Conservation (phyloP, 1,140 invertebrate genomes). For the Drosophila azteca region DNA sequence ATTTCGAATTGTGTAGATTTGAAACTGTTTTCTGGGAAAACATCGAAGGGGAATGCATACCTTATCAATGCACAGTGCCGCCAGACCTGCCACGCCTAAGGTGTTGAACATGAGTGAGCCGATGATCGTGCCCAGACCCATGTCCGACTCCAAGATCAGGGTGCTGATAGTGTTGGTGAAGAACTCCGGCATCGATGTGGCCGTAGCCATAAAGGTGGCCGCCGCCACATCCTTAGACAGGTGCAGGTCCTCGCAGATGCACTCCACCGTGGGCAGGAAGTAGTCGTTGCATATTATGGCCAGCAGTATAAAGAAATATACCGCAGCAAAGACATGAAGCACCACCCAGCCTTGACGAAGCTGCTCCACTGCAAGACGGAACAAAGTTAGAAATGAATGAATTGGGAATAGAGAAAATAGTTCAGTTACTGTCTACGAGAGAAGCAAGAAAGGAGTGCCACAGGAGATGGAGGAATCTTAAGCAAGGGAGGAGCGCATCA, state of each 20-base stretch:
- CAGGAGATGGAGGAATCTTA: too few species aligned
- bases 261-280: conserved; percentile 92
- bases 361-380: conserved; percentile 84
- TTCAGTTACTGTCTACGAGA: too few species aligned
- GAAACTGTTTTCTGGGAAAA: too few species aligned
- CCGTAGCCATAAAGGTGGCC: conserved; percentile 96
- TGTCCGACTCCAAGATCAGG: conserved; percentile 90
- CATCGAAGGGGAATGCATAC: conserved; percentile 83
- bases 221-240: conserved; percentile 93
- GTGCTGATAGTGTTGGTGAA: conserved; percentile 95
- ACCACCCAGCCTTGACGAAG: conserved; percentile 88
- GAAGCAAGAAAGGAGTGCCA: too few species aligned
- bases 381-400: too few species aligned
- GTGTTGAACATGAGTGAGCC: conserved; percentile 95
- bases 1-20: too few species aligned
- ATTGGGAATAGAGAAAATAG: too few species aligned
- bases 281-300: conserved; percentile 94
- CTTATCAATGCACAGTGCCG: conserved; percentile 89
- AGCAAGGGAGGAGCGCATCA: too few species aligned
- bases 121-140: conserved; percentile 92
- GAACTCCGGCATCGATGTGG: conserved; percentile 94
- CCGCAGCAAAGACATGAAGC: conserved; percentile 89
- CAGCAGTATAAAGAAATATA: conserved; percentile 91
- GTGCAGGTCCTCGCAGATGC: conserved; percentile 90
- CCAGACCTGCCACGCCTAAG: conserved; percentile 93